Evolutionary conservation across 2,888 invertebrate genomes (phyloP), one percentile per base, ranked within the genome.

Genomic region (Amiota minor): DNA sequence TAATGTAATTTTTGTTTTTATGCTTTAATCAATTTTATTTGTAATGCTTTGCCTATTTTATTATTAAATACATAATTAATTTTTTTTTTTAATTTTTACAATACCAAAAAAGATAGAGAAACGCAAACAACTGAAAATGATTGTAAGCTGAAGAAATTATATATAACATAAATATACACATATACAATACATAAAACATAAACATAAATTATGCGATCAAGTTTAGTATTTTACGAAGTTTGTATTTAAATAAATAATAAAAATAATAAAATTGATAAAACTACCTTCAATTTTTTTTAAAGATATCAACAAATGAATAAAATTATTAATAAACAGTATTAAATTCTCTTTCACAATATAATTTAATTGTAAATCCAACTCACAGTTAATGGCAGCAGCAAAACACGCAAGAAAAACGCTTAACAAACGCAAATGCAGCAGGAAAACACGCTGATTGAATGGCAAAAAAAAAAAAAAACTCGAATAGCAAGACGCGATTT

Each of bases 151-250:
- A 72, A 67, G 6, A 35, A 70, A 68, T 72, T 79, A 76, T 67
- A 79, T 80, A 81, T 70, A 73, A 12, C 61, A 64, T 53, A 69
- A 23, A 71, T 45, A 62, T 53, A 56, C 55, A 70, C 56, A 56
- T 20, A 70, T 46, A 23, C 14, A 14, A 35, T 35, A 35, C 2
- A 35, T 53, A 16, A 53, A 53, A 50, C 47, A 74, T 70, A 76
- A 65, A 75, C 79, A 71, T 74, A 73, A 77, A 77, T 70, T 71
- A 75, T 75, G 77, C 55, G 77, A 77, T 77, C 77, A 77, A 77
- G 6, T 77, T 77, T 77, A 77, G 77, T 77, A 77, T 75, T 77
- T 81, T 84, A 79, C 77, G 76, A 82, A 76, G 73, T 79, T 82
- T 82, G 82, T 76, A 81, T 74, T 77, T 74, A 77, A 75, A 75